These are phyloP conservation scores for Latrodectus hesperus DNA, from an alignment of 2,888 invertebrate genomes.

Conservation along the genomic window DNA sequence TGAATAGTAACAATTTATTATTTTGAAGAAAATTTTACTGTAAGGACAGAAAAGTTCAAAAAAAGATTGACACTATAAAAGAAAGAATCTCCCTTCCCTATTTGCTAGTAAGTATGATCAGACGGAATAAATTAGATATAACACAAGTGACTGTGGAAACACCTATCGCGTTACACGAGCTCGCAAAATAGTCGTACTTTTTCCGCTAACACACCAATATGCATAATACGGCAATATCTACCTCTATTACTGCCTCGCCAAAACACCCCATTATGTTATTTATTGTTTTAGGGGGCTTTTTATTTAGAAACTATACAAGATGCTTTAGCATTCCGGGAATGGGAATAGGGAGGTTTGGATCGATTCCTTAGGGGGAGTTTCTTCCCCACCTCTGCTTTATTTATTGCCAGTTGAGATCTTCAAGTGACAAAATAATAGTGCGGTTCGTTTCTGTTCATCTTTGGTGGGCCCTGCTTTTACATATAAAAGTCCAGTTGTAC, in stretches of 20 bases:
- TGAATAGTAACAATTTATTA: no score
- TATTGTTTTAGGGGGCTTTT: slow-evolving; percentile 57
- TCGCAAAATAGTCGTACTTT: slow-evolving; percentile 45
- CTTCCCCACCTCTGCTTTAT: slow-evolving; percentile 33
- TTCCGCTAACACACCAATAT: slow-evolving; percentile 48
- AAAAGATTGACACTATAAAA: background rate
- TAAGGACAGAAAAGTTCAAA: no score
- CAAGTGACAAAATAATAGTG: slow-evolving; percentile 55
- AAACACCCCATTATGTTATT: slow-evolving; percentile 47
- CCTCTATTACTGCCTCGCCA: slow-evolving; percentile 34
- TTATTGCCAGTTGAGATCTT: slow-evolving; percentile 40
- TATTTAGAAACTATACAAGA: slow-evolving; percentile 38
- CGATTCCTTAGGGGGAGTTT: slow-evolving; percentile 45
- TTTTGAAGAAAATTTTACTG: no score
- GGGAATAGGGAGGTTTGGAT: slow-evolving; percentile 16
- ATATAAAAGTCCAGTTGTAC: slow-evolving; percentile 12
- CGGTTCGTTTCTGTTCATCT: slow-evolving; percentile 29
- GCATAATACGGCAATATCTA: slow-evolving; percentile 65
- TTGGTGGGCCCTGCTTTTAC: slow-evolving; percentile 38
- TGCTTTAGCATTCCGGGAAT: background rate
- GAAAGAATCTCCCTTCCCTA: slow-evolving; percentile 4
- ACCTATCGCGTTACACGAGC: slow-evolving; percentile 46
- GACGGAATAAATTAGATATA: slow-evolving; percentile 59
- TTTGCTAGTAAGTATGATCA: slow-evolving; percentile 16
- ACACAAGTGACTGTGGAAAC: slow-evolving; percentile 22